Percentiles rank a stretch among this genome's conserved stretches.
Evolutionary conservation across 2,888 invertebrate genomes (phyloP).

Genomic region (Rhopalosiphum nymphaeae): DNA sequence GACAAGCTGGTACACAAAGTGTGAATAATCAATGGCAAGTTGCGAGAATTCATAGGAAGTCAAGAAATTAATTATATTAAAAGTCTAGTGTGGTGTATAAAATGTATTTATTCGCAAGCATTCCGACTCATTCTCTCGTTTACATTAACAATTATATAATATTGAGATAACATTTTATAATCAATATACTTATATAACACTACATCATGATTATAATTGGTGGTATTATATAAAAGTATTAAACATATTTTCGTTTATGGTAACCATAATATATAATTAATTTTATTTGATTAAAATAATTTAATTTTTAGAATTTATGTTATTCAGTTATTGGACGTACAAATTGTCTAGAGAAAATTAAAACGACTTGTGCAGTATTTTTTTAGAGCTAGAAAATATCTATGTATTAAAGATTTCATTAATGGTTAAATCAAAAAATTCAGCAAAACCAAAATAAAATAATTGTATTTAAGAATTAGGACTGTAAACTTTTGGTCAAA

Average conservation of each 20-base stretch:
- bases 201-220: neutral
- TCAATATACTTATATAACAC: neutral
- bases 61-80: slow-evolving; percentile 1
- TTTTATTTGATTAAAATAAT: neutral
- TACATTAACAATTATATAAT: neutral
- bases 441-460: neutral
- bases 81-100: neutral
- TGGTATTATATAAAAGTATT: neutral
- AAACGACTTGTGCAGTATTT: neutral
- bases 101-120: neutral
- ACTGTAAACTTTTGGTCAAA: slow-evolving; percentile 2
- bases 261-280: neutral
- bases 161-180: neutral
- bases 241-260: neutral
- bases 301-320: neutral
- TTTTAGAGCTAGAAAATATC: neutral
- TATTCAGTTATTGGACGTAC: neutral
- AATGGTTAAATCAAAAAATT: slow-evolving; percentile 1
- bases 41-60: neutral
- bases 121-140: neutral
- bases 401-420: neutral
- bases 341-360: neutral
- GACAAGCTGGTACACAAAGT: neutral
- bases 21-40: neutral
- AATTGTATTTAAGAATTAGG: slow-evolving; percentile 14